Base-by-base conservation (phyloP, 1,140 invertebrate genomes). In the Nebria ingens region DNA sequence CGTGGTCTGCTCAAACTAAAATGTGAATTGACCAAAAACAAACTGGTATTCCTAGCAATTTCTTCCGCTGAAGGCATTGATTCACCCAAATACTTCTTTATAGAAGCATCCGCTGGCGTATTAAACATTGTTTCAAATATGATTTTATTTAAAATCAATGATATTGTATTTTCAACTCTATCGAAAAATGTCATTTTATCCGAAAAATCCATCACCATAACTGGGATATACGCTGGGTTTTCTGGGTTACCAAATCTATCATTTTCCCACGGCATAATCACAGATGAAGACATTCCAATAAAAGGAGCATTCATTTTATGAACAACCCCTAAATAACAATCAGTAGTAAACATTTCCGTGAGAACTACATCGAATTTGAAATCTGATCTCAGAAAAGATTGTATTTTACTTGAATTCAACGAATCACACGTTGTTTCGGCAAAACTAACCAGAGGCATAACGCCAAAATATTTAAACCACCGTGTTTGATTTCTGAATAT, bases 1-100 rank as follows among this genome's bases (percentile, higher is more conserved):
- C 73, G 71, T 1, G 78, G 74, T 13, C 76, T 74, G 51, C 73
- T 78, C 4, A 82, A 62, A 4, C 75, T 70, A 61, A 76, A 79
- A 65, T 85, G 79, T 1, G 78, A 75, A 65, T 84, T 84, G 0
- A 79, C 64, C 21, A 86, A 71, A 11, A 83, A 61, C 2, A 84
- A 59, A 55, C 76, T 79, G 1, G 76, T 76, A 23, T 81, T 75
- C 40, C 70, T 71, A 2, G 69, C 75, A 21, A 83, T 63, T 52
- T 77, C 74, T 52, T 73, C 70, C 19, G 84, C 63, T 1, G 76
- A 71, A 1, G 83, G 81, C 20, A 80, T 63, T 54, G 79, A 70
- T 25, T 71, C 59, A 1, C 77, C 75, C 40, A 78, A 52, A 52
- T 58, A 20, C 34, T 54, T 53, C 19, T 21, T 56, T 6, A 56